Percentiles rank a stretch among this genome's conserved stretches.
These are phyloP conservation scores for Potamarius usumacintae DNA, from an alignment of 2,113 vertebrate genomes.

Conservation along the genomic window DNA sequence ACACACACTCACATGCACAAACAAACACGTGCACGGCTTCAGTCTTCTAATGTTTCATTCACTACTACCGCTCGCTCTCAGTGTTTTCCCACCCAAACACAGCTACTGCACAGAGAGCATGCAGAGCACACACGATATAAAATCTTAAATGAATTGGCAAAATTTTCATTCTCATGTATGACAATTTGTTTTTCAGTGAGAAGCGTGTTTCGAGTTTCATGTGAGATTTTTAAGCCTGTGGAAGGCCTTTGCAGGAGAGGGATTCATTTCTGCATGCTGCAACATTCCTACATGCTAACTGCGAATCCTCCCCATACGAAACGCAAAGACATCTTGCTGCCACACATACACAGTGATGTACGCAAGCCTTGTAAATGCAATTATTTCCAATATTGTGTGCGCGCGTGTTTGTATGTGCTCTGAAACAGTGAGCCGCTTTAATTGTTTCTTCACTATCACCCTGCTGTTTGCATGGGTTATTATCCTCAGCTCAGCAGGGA, in stretches of 20 bases:
- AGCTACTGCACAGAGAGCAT: constrained; percentile 4
- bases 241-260: constrained; percentile 11
- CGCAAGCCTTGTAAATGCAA: constrained; percentile 55
- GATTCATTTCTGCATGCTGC: constrained; percentile 34
- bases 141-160: not conserved
- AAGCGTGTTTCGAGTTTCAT: not conserved
- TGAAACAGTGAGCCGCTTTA: constrained; percentile 54
- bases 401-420: constrained; percentile 34
- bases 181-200: constrained; percentile 10
- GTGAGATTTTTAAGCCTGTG: not conserved
- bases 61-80: not conserved
- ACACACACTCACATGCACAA: constrained; percentile 2
- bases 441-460: constrained; percentile 60
- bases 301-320: constrained; percentile 31
- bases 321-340: constrained; percentile 33
- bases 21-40: not conserved
- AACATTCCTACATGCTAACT: constrained; percentile 41
- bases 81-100: constrained; percentile 5
- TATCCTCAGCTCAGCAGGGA: constrained; percentile 60
- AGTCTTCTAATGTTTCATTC: constrained; percentile 21
- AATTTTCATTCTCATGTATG: not conserved
- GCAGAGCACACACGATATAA: constrained; percentile 3
- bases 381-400: constrained; percentile 45
- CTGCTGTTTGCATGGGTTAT: constrained; percentile 58
- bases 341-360: constrained; percentile 16